Evolutionary conservation across 2,113 vertebrate genomes (phyloP).

Genomic region (Tenrec ecaudatus): DNA sequence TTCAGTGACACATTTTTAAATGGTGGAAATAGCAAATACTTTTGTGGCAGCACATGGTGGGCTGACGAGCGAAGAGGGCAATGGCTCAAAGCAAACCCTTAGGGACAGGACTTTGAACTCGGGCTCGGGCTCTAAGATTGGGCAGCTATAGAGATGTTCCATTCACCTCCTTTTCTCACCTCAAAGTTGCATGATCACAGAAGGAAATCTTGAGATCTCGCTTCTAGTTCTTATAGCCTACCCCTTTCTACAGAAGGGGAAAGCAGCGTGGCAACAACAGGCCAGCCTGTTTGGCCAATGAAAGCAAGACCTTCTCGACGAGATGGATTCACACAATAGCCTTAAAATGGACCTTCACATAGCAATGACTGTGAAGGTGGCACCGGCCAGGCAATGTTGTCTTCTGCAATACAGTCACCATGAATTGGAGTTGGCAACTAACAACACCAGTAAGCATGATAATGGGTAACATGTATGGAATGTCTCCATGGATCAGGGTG

Average conservation of each 20-base stretch:
- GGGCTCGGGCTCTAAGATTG: not conserved
- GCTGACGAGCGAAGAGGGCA: not conserved
- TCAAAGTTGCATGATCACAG: not conserved
- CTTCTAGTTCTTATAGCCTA: not conserved
- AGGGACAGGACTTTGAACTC: not conserved
- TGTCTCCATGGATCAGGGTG: not conserved
- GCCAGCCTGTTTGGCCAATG: not conserved
- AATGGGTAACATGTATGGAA: not conserved
- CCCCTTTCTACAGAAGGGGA: not conserved
- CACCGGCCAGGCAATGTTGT: not conserved
- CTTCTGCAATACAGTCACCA: not conserved
- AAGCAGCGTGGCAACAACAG: not conserved
- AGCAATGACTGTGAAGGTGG: not conserved
- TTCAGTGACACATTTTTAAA: not conserved
- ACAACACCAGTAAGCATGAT: rapidly evolving
- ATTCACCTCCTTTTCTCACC: slow-evolving; percentile 1
- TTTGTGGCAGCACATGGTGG: not conserved
- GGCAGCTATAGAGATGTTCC: not conserved
- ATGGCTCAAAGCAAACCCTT: not conserved
- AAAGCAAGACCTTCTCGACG: not conserved
- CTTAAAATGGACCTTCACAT: not conserved
- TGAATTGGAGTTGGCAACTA: not conserved
- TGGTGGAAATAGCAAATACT: not conserved
- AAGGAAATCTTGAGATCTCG: not conserved
- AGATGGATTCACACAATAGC: not conserved